Percentiles rank a stretch among this genome's conserved stretches.
Conservation (phyloP, 2,888 invertebrate genomes). For the Eucriotettix oculatus region DNA sequence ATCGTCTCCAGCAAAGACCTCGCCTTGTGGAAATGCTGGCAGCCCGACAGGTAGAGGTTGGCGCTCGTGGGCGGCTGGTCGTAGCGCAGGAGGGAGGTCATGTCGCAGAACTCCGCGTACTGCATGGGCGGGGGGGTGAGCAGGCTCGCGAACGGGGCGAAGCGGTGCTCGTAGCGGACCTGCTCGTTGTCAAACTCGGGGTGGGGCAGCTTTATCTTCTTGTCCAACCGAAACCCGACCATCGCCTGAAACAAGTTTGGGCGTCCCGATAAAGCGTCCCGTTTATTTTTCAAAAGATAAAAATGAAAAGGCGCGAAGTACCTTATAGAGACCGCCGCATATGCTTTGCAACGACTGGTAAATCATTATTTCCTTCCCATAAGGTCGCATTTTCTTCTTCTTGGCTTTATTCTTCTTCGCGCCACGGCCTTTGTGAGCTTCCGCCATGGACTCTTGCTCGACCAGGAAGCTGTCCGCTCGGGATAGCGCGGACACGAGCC, state of each 20-base stretch:
- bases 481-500: constrained; percentile 79
- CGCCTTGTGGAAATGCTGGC: constrained; percentile 85
- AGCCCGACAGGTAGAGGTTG: constrained; percentile 56
- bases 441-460: constrained; percentile 50
- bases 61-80: constrained; percentile 19
- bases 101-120: constrained; percentile 75
- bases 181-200: constrained; percentile 85
- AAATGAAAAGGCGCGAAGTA: constrained; percentile 18
- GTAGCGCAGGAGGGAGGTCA: constrained; percentile 47
- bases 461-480: constrained; percentile 73
- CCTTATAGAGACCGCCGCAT: constrained; percentile 91
- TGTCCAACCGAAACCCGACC: constrained; percentile 74
- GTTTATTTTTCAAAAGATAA: no score
- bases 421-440: constrained; percentile 27
- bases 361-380: constrained; percentile 69
- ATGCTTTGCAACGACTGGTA: constrained; percentile 85
- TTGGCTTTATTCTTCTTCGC: constrained; percentile 34
- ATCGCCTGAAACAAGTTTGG: constrained; percentile 46
- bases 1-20: constrained; percentile 70
- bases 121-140: constrained; percentile 81
- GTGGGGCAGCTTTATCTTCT: constrained; percentile 66
- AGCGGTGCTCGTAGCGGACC: constrained; percentile 86
- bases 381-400: constrained; percentile 51
- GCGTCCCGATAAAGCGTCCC: no score
- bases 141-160: constrained; percentile 74